A percentile compares a stretch with the other conserved stretches of the same genome.
Evolutionary conservation across 1,140 invertebrate species (phyloP).

Genomic region (Globodera ellingtonae): DNA sequence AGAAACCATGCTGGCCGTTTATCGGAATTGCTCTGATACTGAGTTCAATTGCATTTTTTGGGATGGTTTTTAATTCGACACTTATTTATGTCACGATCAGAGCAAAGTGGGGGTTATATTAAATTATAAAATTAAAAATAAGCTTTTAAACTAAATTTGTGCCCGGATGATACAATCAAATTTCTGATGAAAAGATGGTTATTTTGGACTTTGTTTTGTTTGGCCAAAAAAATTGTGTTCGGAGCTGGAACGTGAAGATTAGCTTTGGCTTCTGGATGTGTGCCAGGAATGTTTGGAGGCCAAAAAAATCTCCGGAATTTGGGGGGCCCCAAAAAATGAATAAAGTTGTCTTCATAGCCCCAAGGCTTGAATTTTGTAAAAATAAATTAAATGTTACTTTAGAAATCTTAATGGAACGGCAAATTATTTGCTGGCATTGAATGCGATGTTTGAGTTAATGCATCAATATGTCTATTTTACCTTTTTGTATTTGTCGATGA

Average conservation of each 20-base stretch:
- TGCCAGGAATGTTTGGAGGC: too few relatives aligned
- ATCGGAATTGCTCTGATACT: constrained; percentile 7
- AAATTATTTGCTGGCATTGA: constrained; percentile 27
- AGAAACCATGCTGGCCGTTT: not conserved
- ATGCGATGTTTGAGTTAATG: constrained; percentile 16
- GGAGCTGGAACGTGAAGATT: too few relatives aligned
- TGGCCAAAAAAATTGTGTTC: too few relatives aligned
- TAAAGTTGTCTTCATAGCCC: not conserved
- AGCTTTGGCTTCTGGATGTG: too few relatives aligned
- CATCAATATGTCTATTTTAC: constrained; percentile 24
- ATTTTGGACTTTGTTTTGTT: not conserved
- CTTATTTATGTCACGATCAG: constrained; percentile 24
- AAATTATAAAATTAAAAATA: not conserved
- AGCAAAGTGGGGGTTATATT: not conserved
- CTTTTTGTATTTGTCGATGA: constrained; percentile 1
- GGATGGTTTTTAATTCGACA: not conserved
- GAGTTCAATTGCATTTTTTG: not conserved
- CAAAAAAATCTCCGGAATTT: too few relatives aligned
- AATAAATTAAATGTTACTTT: not conserved
- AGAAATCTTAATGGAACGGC: constrained; percentile 16
- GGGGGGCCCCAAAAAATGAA: not conserved
- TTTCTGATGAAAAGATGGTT: too few relatives aligned
- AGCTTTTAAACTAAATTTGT: not conserved
- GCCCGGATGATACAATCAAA: too few relatives aligned
- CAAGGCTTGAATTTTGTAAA: not conserved